Conservation (phyloP, 2,113 vertebrate genomes). For the Pomatorhinus ruficollis region DNA sequence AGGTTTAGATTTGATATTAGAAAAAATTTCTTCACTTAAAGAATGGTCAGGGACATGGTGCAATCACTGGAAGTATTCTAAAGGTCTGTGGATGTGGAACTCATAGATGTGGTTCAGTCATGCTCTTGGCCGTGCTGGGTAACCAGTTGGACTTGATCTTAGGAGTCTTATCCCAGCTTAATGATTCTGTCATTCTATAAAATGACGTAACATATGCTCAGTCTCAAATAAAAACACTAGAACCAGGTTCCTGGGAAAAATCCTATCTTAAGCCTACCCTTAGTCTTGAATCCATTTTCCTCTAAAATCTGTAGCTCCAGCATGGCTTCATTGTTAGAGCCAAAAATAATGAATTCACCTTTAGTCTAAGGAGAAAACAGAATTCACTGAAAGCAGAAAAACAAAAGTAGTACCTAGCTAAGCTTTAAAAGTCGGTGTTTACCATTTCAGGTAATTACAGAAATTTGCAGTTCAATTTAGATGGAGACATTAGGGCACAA, state of each 20-base stretch:
- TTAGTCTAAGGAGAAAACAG: not conserved
- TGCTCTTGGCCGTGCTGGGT: not conserved
- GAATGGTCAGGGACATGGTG: not conserved
- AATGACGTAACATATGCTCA: not conserved
- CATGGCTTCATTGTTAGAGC: not conserved
- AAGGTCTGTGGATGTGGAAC: not conserved
- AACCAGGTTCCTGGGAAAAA: not conserved
- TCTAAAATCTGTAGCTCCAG: not conserved
- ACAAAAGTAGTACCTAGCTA: not conserved
- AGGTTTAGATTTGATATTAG: not conserved
- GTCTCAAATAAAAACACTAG: not conserved
- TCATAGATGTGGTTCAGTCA: not conserved
- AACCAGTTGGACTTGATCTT: not conserved
- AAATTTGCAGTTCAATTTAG: slow-evolving; percentile 22
- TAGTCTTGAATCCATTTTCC: not conserved
- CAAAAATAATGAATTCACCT: not conserved
- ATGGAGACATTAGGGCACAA: not conserved
- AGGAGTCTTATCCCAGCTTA: not conserved
- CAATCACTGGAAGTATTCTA: not conserved
- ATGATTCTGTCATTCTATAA: not conserved
- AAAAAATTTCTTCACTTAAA: not conserved
- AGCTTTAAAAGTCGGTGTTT: not conserved
- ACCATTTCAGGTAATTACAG: not conserved
- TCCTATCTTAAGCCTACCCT: not conserved
- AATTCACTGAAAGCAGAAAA: not conserved